phyloP scores from a whole-genome alignment of 2,113 vertebrate species.

The Smithornis capensis region DNA sequence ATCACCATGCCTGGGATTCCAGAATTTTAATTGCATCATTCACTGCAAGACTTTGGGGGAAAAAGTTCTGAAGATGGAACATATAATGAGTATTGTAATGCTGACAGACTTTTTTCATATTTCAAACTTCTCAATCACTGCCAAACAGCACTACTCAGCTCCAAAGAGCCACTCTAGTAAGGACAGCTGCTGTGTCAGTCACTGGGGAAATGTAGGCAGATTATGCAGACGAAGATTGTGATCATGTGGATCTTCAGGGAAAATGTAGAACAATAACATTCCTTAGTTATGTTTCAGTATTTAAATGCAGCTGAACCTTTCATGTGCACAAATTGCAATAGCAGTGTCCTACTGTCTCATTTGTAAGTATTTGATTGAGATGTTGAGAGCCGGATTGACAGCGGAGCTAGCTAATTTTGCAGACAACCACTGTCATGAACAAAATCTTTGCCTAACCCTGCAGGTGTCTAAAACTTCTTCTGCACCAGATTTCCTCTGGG shows the following conservation, averaged over 20 bases:
- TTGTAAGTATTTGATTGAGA: neutral
- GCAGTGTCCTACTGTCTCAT: neutral
- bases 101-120: constrained; percentile 18
- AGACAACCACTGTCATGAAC: neutral
- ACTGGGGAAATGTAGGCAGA: neutral
- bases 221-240: neutral
- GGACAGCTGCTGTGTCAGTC: neutral
- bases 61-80: neutral
- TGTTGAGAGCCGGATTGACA: neutral
- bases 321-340: neutral
- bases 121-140: constrained; percentile 35
- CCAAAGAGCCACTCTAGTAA: rapidly evolving
- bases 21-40: constrained; percentile 51
- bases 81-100: neutral
- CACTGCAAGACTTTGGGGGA: neutral
- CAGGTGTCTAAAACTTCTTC: neutral
- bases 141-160: neutral
- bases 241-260: constrained; percentile 13
- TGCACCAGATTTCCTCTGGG: neutral
- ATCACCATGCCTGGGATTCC: constrained; percentile 14
- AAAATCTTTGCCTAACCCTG: neutral
- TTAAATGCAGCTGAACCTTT: constrained; percentile 14
- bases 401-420: neutral
- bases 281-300: neutral
- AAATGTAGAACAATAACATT: neutral